These are phyloP conservation scores for Montipora cactus DNA, from an alignment of 64 coral and sea anemone species.

Conservation along the genomic window DNA sequence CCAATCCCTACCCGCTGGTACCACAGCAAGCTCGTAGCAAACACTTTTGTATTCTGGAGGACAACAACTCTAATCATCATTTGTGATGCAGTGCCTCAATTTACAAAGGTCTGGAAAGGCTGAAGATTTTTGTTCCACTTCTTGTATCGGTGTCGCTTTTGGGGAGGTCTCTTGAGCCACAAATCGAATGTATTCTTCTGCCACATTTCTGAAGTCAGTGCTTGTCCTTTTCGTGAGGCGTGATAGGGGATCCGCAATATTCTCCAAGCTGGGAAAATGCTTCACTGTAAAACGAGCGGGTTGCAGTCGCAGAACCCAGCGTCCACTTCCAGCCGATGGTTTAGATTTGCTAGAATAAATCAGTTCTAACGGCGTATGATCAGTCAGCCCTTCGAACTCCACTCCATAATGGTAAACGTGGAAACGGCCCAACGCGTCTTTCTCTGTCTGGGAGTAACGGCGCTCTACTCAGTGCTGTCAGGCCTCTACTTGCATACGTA, in stretches of 20 bases:
- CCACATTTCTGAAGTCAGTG: not conserved
- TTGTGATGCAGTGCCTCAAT: not conserved
- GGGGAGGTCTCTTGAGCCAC: not conserved
- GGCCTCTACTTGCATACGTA: constrained; percentile 28
- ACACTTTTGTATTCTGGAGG: constrained; percentile 9
- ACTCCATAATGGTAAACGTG: too few species aligned
- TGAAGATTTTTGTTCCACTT: constrained; percentile 49
- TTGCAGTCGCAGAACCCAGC: constrained; percentile 34
- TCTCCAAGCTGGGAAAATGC: not conserved
- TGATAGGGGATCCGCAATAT: not conserved
- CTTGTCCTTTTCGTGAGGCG: not conserved
- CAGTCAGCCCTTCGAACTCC: constrained; percentile 22
- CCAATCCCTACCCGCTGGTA: not conserved
- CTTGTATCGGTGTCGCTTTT: constrained; percentile 33
- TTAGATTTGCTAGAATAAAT: constrained; percentile 24
- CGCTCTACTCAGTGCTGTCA: too few species aligned
- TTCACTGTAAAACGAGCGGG: constrained; percentile 49
- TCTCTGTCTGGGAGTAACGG: too few species aligned
- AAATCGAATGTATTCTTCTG: not conserved
- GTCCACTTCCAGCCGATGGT: not conserved
- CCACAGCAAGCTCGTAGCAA: constrained; percentile 7
- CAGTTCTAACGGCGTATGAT: constrained; percentile 47
- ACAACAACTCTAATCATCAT: constrained; percentile 19
- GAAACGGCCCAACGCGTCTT: too few species aligned
- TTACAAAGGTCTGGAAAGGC: constrained; percentile 14